These are phyloP conservation scores for Oeneis ivallda DNA, from an alignment of 2,888 invertebrate genomes.

Conservation along the genomic window DNA sequence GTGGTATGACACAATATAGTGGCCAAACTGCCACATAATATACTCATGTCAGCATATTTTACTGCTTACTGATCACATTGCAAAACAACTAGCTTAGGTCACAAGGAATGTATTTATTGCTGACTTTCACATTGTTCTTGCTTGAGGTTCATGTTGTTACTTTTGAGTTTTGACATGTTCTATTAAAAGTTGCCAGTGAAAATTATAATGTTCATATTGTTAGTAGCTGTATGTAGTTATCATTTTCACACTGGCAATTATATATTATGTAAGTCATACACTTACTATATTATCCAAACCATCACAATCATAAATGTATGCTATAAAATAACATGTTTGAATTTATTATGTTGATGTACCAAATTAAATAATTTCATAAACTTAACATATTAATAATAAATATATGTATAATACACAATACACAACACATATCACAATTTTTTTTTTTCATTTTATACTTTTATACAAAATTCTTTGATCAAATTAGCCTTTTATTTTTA, in stretches of 20 bases:
- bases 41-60: constrained; percentile 36
- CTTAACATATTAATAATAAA: too few species aligned
- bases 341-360: too few species aligned
- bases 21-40: constrained; percentile 35
- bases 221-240: constrained; percentile 24
- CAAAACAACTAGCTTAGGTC: constrained; percentile 48
- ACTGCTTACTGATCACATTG: constrained; percentile 24
- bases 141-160: constrained; percentile 30
- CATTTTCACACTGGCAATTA: constrained; percentile 51
- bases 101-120: constrained; percentile 50
- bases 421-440: background rate
- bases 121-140: constrained; percentile 58
- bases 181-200: constrained; percentile 54
- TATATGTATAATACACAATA: too few species aligned
- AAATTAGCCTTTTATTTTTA: background rate
- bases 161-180: constrained; percentile 43
- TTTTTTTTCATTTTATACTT: background rate
- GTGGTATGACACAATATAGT: constrained; percentile 24
- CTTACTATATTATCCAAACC: background rate
- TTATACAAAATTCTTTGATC: background rate
- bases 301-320: background rate
- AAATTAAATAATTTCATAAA: too few species aligned
- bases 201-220: constrained; percentile 33
- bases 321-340: background rate
- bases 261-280: background rate